phyloP scores from a whole-genome alignment of 1,140 invertebrate genomes.

The Trichoplusia ni region DNA sequence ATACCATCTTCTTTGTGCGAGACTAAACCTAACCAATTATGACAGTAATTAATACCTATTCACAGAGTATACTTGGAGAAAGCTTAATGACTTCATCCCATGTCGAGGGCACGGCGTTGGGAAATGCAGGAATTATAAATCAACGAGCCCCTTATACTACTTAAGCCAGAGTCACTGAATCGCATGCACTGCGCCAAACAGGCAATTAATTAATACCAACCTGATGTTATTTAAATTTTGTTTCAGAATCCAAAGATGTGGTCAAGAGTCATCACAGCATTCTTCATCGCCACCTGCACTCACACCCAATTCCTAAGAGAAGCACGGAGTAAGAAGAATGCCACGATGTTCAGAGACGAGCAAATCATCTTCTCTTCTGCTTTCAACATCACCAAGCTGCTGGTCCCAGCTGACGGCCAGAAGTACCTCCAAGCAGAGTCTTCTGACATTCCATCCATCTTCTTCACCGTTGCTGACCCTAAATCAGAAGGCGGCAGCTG shows the following conservation, averaged over 20 bases:
- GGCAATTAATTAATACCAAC: too few species aligned
- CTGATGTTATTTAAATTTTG: background rate
- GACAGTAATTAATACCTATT: too few species aligned
- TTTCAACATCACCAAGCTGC: conserved; percentile 57
- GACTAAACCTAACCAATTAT: too few species aligned
- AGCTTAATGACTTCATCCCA: too few species aligned
- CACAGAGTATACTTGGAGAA: too few species aligned
- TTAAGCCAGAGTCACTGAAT: too few species aligned
- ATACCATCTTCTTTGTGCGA: too few species aligned
- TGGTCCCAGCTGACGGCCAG: conserved; percentile 56
- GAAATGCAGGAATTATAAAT: too few species aligned
- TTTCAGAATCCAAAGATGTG: background rate
- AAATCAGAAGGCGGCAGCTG: conserved; percentile 56
- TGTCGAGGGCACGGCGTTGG: too few species aligned
- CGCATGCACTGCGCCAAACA: too few species aligned
- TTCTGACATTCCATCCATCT: conserved; percentile 59
- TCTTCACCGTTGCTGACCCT: conserved; percentile 60
- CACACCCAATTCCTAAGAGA: background rate
- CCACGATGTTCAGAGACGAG: conserved; percentile 54
- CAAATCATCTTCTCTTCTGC: conserved; percentile 59
- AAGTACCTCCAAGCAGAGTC: conserved; percentile 48
- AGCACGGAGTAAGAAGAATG: background rate
- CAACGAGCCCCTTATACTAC: too few species aligned
- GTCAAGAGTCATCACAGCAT: background rate
- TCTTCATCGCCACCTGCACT: background rate